Evolutionary conservation across 2,888 invertebrate genomes (phyloP).

Genomic region (Spicauda simplicius): DNA sequence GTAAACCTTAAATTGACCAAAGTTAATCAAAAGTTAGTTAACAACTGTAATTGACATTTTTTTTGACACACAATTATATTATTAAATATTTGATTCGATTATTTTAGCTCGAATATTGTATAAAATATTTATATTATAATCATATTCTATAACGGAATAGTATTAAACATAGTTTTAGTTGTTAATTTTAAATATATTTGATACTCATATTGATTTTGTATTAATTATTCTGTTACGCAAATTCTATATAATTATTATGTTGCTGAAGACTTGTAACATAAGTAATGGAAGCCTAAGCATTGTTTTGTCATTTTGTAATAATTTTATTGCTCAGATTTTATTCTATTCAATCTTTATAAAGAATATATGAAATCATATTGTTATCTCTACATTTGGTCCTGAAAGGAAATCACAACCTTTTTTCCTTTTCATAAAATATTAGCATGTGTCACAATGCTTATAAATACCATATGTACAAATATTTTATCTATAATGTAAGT

Average conservation of each 20-base stretch:
- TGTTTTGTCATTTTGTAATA: not conserved
- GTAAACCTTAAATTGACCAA: constrained; percentile 5
- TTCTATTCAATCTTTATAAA: not conserved
- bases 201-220: constrained; percentile 14
- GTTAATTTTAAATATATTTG: constrained; percentile 11
- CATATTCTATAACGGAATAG: constrained; percentile 12
- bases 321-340: not conserved
- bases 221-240: not conserved
- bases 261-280: not conserved
- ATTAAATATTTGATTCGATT: constrained; percentile 1
- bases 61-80: constrained; percentile 6
- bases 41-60: not conserved
- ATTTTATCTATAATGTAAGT: too few species aligned
- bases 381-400: not conserved
- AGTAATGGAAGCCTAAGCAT: not conserved
- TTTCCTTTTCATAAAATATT: not conserved
- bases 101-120: constrained; percentile 19
- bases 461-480: not conserved
- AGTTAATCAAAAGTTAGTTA: not conserved
- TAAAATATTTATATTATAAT: constrained; percentile 6
- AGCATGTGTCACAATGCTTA: not conserved
- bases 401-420: not conserved
- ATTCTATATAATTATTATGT: not conserved
- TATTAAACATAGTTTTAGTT: constrained; percentile 17
- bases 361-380: not conserved